Base-by-base conservation (phyloP, 2,888 invertebrate species). In the Drosophila maculinotata region DNA sequence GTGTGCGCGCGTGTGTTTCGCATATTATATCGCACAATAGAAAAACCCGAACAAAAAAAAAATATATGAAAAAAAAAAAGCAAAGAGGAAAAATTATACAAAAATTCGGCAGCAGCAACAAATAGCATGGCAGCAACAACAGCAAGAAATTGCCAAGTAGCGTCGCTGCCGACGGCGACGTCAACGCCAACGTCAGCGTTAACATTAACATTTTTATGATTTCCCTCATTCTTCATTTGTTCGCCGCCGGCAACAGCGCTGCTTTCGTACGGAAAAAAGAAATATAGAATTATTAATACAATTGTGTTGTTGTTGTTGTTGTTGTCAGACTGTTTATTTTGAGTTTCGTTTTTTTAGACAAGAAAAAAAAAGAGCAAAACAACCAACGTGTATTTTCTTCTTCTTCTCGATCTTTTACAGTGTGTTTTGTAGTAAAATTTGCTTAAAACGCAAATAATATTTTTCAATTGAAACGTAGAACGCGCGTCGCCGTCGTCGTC, bases 1-100 rank as follows among this genome's bases (percentile, higher is more conserved):
- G 74, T 81, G 76, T 87, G 82, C 82, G 69, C 81, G 84, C 88
- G 87, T 83, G 88, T 89, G 89, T 82, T 80, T 87, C 69, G 76
- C 76, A 68, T 78, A 84, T 82, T 79, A 63, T 69, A 73, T 82
- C 73, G 72, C 78, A 84, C 88, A 84, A 82, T 71, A 80, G 81
- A 73, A 83, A 79, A 58, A 49, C 64, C 60, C 60, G 45, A 73
- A 62, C 53, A 52, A 59, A 58, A 30, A 49, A 48, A 47, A 42
- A 48, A 49, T 35, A 59, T 45, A 52, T 48, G 33, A 53, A 69
- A 59, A 63, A 56, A 26, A 57, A 62, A 73, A 59, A 64, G 47
- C 68, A 62, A 62, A 58, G 54, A 47, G 12, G 57, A 69, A 74
- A 68, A 56, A 53, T 65, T 77, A 62, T 64, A 60, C 56, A 47